A percentile compares a stretch with the other conserved stretches of the same genome.
These are phyloP conservation scores for Drosophila lowei DNA, from an alignment of 1,140 invertebrate species.

Conservation along the genomic window DNA sequence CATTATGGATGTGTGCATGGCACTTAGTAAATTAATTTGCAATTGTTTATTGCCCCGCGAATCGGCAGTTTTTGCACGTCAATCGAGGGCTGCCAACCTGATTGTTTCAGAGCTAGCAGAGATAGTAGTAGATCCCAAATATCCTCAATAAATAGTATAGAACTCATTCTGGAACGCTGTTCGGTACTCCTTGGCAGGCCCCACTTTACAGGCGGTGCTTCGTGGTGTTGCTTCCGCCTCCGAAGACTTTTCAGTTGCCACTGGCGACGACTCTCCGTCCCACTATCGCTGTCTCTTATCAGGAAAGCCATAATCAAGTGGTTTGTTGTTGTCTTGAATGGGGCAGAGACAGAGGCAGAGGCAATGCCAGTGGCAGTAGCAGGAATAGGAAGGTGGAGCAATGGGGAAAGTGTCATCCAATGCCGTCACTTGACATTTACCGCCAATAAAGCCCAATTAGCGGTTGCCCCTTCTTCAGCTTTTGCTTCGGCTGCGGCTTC, in stretches of 20 bases:
- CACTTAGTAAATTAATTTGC: conserved; percentile 53
- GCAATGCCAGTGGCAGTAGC: neutral
- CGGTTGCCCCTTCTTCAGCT: conserved; percentile 15
- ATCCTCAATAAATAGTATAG: no score
- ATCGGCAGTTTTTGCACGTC: conserved; percentile 15
- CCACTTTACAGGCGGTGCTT: no score
- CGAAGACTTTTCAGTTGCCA: conserved; percentile 18
- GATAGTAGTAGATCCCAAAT: no score
- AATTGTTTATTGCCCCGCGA: conserved; percentile 42
- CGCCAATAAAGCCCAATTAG: conserved; percentile 60
- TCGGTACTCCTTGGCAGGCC: no score
- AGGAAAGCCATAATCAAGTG: conserved; percentile 47
- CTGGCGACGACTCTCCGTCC: conserved; percentile 10
- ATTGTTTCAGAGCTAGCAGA: neutral
- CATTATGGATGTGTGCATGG: conserved; percentile 65
- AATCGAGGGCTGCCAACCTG: neutral
- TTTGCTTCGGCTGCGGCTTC: neutral
- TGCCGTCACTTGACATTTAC: conserved; percentile 54
- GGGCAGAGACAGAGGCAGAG: neutral
- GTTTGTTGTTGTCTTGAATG: conserved; percentile 26
- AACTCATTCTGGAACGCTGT: no score
- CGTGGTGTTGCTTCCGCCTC: neutral
- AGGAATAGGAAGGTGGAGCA: conserved; percentile 6
- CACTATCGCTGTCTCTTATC: conserved; percentile 25
- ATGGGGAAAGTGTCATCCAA: conserved; percentile 39